Evolutionary conservation across 2,113 vertebrate genomes (phyloP), one percentile per base, ranked within the genome.

Genomic region (Ranitomeya imitator): DNA sequence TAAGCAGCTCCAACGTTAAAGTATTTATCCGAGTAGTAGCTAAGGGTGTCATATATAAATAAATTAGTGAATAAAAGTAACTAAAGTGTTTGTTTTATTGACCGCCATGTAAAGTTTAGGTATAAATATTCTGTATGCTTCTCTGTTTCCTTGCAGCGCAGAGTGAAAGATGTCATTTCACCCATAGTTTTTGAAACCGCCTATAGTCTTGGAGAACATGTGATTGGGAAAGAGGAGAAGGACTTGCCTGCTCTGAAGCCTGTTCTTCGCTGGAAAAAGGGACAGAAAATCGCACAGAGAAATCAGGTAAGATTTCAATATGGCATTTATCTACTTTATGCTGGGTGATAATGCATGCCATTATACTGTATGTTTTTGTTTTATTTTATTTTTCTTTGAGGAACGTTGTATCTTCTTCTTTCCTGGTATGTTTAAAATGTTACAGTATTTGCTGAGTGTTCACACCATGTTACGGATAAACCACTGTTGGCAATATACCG

Each of bases 241-340:
- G 97, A 98, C 1, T 94, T 99, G 67, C 96, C 97, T 0, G 89
- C 96, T 0, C 96, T 99, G 85, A 95, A 93, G 0, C 98, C 98
- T 0, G 91, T 99, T 90, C 96, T 99, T 19, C 96, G 97, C 86
- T 99, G 98, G 98, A 98, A 95, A 85, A 98, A 97, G 92, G 98
- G 98, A 90, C 93, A 95, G 9, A 99, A 96, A 93, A 98, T 98
- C 13, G 96, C 97, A 4, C 95, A 95, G 52, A 96, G 93, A 91
- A 99, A 99, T 90, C 97, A 98, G 97, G 98, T 99, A 90, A 93
- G 92, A 16, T 67, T 84, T 73, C 69, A 73, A 63, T 63, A 16
- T 63, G 6, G 61, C 61, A 63, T 63, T 63, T 63, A 63, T 63
- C 61, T 57, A 13, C 12, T 55, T 55, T 55, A 55, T 55, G 8